These are phyloP conservation scores for Globodera rostochiensis DNA, from an alignment of 1,140 invertebrate genomes.

Conservation along the genomic window DNA sequence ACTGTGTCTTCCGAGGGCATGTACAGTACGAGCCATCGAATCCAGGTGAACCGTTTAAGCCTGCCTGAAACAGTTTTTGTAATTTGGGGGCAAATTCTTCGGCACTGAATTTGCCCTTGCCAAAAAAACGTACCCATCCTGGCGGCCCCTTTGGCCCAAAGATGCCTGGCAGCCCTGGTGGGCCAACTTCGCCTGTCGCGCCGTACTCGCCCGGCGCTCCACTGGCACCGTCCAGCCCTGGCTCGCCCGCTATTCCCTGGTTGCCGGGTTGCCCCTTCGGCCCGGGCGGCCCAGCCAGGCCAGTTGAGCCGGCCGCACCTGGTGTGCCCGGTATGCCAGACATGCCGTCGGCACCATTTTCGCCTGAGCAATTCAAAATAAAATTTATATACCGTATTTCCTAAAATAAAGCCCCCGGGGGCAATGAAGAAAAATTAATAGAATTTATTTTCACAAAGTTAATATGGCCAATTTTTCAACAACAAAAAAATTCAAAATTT, in stretches of 20 bases:
- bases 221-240: background rate
- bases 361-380: background rate
- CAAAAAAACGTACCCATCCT: background rate
- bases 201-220: background rate
- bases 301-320: background rate
- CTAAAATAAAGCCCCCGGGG: too few species aligned
- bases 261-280: conserved; percentile 5
- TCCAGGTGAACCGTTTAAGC: conserved; percentile 6
- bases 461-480: too few species aligned
- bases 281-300: background rate
- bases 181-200: background rate
- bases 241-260: background rate
- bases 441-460: too few species aligned
- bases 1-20: conserved; percentile 5
- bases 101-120: too few species aligned
- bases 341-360: background rate
- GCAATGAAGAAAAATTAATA: too few species aligned
- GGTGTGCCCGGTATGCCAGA: background rate
- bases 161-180: background rate
- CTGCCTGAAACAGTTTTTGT: background rate
- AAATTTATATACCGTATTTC: too few species aligned
- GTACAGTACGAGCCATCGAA: conserved; percentile 16
- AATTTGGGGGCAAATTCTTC: too few species aligned
- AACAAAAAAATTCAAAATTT: too few species aligned
- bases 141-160: conserved; percentile 6